Conservation (phyloP, 2,888 invertebrate genomes). For the Protophormia terraenovae region DNA sequence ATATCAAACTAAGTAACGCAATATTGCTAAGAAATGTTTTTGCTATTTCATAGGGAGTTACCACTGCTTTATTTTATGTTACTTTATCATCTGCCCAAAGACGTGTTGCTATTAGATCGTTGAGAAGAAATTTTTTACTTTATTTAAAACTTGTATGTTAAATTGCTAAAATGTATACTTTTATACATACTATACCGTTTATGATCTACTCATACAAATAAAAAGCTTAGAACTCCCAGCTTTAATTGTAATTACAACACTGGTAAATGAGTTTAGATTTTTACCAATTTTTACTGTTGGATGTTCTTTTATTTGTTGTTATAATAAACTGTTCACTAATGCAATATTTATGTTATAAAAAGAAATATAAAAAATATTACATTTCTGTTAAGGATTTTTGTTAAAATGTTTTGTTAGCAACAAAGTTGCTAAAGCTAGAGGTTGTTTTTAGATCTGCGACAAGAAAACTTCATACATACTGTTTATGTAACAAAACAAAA, state of each 20-base stretch:
- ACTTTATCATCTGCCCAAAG: constrained; percentile 34
- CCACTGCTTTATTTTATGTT: constrained; percentile 19
- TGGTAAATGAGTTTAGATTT: neutral
- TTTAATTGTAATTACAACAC: constrained; percentile 45
- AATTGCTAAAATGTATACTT: constrained; percentile 7
- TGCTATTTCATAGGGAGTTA: constrained; percentile 40
- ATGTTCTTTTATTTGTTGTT: no score
- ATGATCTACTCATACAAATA: neutral
- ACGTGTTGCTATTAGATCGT: constrained; percentile 52
- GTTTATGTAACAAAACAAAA: constrained; percentile 34
- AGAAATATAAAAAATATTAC: neutral
- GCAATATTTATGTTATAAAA: constrained; percentile 56
- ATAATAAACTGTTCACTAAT: constrained; percentile 52
- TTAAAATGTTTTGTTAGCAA: constrained; percentile 3
- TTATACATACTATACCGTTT: neutral
- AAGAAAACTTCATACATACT: neutral
- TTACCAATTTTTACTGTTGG: neutral
- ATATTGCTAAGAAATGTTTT: constrained; percentile 32
- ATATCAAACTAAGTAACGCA: constrained; percentile 41
- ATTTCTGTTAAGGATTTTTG: neutral
- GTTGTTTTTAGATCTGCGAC: constrained; percentile 17
- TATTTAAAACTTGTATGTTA: constrained; percentile 21
- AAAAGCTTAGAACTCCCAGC: constrained; percentile 14
- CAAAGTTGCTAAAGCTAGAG: constrained; percentile 44
- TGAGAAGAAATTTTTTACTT: neutral